These are phyloP conservation scores for Orchesellides sinensis DNA, from an alignment of 2,888 invertebrate species.

Conservation along the genomic window DNA sequence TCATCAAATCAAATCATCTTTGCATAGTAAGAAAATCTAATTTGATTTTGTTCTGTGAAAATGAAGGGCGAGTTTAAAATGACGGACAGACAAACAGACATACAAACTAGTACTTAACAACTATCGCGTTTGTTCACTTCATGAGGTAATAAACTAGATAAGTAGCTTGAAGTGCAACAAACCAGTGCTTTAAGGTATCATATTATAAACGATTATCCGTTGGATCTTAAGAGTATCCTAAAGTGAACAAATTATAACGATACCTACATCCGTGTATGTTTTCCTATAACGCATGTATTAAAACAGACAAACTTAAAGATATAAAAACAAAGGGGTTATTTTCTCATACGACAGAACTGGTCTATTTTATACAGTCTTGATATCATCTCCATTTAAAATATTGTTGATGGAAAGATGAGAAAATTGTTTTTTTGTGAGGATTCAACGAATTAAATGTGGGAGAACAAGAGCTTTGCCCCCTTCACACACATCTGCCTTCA, in stretches of 20 bases:
- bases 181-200: neutral
- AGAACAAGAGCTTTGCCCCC: conserved; percentile 24
- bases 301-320: conserved; percentile 1
- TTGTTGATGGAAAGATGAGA: conserved; percentile 51
- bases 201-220: neutral
- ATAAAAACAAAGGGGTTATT: conserved; percentile 9
- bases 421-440: conserved; percentile 45
- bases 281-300: neutral
- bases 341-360: conserved; percentile 27
- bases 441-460: conserved; percentile 40
- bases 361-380: conserved; percentile 36
- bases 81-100: too few species aligned
- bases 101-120: too few species aligned
- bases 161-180: neutral
- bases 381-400: conserved; percentile 44
- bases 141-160: too few species aligned
- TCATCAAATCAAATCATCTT: conserved; percentile 86
- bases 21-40: too few species aligned
- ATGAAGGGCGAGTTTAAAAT: too few species aligned
- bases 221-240: neutral
- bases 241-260: conserved; percentile 22
- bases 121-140: too few species aligned
- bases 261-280: neutral
- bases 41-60: too few species aligned
- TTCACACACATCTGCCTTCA: conserved; percentile 14